These are phyloP conservation scores for Drosophila anomalata DNA, from an alignment of 2,888 invertebrate species.

Conservation along the genomic window DNA sequence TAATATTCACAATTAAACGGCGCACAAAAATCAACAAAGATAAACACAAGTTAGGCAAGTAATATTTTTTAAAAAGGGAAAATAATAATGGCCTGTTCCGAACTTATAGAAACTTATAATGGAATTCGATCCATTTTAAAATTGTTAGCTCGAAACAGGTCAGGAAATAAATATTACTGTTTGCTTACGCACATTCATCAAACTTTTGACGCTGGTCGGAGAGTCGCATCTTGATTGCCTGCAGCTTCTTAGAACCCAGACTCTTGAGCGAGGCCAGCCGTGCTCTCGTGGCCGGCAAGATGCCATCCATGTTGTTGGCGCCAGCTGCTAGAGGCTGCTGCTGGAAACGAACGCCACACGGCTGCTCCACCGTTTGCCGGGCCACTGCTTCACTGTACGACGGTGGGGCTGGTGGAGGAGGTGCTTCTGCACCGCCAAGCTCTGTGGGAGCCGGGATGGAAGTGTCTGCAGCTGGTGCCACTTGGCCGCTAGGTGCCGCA, in stretches of 20 bases:
- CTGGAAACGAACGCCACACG: constrained; percentile 58
- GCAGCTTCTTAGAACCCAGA: constrained; percentile 88
- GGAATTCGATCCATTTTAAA: not conserved
- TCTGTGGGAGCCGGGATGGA: constrained; percentile 25
- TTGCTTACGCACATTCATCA: constrained; percentile 81
- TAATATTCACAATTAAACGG: constrained; percentile 42
- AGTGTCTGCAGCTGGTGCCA: constrained; percentile 22
- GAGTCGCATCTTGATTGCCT: constrained; percentile 87
- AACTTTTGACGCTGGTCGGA: constrained; percentile 83
- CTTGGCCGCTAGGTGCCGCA: constrained; percentile 43
- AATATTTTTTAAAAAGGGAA: constrained; percentile 41
- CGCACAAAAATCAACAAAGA: constrained; percentile 46
- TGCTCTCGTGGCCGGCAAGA: constrained; percentile 84
- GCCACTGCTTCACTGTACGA: constrained; percentile 68
- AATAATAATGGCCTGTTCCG: not conserved
- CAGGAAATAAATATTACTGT: not conserved
- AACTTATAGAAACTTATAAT: not conserved
- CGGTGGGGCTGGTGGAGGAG: constrained; percentile 65
- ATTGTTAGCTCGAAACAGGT: not conserved
- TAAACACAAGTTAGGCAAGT: constrained; percentile 48
- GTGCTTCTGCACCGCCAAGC: constrained; percentile 32
- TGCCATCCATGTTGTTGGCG: constrained; percentile 62
- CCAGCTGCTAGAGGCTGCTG: constrained; percentile 66
- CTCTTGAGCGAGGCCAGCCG: constrained; percentile 88
- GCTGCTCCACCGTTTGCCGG: constrained; percentile 46